These are phyloP conservation scores for Periophthalmodon schlosseri DNA, from an alignment of 2,113 vertebrate species.

Conservation along the genomic window DNA sequence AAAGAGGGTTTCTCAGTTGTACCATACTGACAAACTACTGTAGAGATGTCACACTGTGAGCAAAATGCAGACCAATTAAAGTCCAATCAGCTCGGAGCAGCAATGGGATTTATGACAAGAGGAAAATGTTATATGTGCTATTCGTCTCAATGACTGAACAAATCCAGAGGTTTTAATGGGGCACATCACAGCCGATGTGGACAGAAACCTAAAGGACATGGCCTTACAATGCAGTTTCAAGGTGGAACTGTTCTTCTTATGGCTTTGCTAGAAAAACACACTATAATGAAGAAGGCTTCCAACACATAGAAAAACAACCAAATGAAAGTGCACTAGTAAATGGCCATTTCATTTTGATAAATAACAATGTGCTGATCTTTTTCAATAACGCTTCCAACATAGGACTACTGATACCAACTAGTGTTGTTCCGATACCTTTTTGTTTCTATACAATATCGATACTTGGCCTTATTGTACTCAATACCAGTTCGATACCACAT, in stretches of 20 bases:
- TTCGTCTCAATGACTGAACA: constrained; percentile 6
- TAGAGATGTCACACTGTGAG: constrained; percentile 4
- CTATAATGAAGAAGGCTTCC: not conserved
- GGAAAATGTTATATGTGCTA: not conserved
- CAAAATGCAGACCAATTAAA: constrained; percentile 27
- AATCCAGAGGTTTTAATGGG: constrained; percentile 8
- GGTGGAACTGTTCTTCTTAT: constrained; percentile 13
- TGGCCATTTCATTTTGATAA: too few species aligned
- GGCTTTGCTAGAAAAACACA: not conserved
- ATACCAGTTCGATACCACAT: too few species aligned
- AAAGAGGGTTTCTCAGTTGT: constrained; percentile 27
- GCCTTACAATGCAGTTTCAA: constrained; percentile 28
- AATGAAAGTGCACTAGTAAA: too few species aligned
- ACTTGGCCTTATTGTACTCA: too few species aligned
- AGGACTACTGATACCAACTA: not conserved
- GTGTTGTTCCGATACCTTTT: too few species aligned
- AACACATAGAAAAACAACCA: not conserved
- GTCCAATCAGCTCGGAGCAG: constrained; percentile 20
- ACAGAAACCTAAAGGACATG: constrained; percentile 34
- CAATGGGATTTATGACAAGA: not conserved
- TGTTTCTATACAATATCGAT: too few species aligned
- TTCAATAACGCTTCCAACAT: not conserved
- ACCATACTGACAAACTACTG: not conserved
- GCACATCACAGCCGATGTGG: constrained; percentile 17
- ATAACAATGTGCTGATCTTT: not conserved